Base-by-base conservation (phyloP, 2,113 vertebrate genomes). In the Anhinga rufa region DNA sequence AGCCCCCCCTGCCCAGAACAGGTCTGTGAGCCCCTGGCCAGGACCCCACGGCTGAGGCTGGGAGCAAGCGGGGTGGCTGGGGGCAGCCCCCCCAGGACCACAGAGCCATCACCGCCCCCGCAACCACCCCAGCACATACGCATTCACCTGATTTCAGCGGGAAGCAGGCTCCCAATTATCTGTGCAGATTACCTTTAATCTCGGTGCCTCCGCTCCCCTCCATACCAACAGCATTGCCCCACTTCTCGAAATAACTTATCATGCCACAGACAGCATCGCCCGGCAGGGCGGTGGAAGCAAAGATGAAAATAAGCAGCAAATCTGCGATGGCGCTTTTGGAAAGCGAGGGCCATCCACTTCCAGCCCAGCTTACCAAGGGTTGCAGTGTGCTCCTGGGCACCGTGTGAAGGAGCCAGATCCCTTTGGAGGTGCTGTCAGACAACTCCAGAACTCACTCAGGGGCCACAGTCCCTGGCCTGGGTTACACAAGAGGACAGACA, bases 211-310 rank as follows among this genome's bases (percentile, higher is more conserved):
- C 8, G 9, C 86, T 92, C 93, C 95, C 93, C 94, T 48, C 81
- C 83, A 62, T 34, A 49, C 75, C 70, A 65, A 79, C 95, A 85
- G 93, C 87, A 13, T 66, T 96, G 95, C 93, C 94, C 96, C 93
- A 96, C 90, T 96, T 96, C 94, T 94, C 12, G 46, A 91, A 95
- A 95, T 95, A 95, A 94, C 96, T 94, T 64, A n/a, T 82, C 89
- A 54, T 80, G 91, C 74, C 94, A 79, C 80, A 81, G 94, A 92
- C 94, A 95, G 92, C 96, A 86, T 92, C 93, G 78, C 91, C 9
- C n/a, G 91, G 91, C 93, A 87, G 89, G 68, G 91, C 19, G 1
- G 51, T 68, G 71, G 32, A 62, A 86, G 48, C 5, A 0, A 32
- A 86, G 88, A 90, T 1, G 92, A 84, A 94, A 94, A 92, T 31